phyloP scores from a whole-genome alignment of 2,113 vertebrate genomes.

The Dicaeum eximium region DNA sequence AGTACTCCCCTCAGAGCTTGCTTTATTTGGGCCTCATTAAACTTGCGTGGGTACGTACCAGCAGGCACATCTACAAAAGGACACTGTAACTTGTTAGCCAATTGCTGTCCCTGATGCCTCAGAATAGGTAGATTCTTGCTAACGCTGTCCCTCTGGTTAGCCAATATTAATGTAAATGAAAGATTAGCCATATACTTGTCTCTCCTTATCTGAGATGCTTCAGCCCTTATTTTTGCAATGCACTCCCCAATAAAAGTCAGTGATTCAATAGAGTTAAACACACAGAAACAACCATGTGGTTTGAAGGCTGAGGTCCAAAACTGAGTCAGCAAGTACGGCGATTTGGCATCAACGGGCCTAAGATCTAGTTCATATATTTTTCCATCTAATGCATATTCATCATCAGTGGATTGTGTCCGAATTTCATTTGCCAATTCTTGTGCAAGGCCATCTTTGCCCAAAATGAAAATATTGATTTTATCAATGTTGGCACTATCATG shows the following conservation, averaged over 20 bases:
- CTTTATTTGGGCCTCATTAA: slow-evolving; percentile 95
- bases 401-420: slow-evolving; percentile 93
- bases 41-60: slow-evolving; percentile 91
- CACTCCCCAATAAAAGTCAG: slow-evolving; percentile 94
- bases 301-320: slow-evolving; percentile 91
- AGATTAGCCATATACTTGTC: slow-evolving; percentile 88
- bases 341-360: slow-evolving; percentile 90
- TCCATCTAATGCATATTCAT: slow-evolving; percentile 97
- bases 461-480: slow-evolving; percentile 95
- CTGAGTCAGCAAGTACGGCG: slow-evolving; percentile 88
- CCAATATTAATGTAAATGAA: slow-evolving; percentile 93
- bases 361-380: slow-evolving; percentile 98
- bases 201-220: slow-evolving; percentile 88
- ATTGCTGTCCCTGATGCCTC: slow-evolving; percentile 94
- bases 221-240: slow-evolving; percentile 91
- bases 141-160: slow-evolving; percentile 90
- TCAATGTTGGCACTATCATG: slow-evolving; percentile 93
- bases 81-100: slow-evolving; percentile 97
- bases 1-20: slow-evolving; percentile 92
- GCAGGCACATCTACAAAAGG: slow-evolving; percentile 94
- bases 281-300: slow-evolving; percentile 96
- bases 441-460: slow-evolving; percentile 93
- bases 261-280: slow-evolving; percentile 96
- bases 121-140: slow-evolving; percentile 95
- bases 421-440: slow-evolving; percentile 98